A percentile compares a stretch with the other conserved stretches of the same genome.
These are phyloP conservation scores for Synanthedon formicaeformis DNA, from an alignment of 2,888 invertebrate genomes.

Conservation along the genomic window DNA sequence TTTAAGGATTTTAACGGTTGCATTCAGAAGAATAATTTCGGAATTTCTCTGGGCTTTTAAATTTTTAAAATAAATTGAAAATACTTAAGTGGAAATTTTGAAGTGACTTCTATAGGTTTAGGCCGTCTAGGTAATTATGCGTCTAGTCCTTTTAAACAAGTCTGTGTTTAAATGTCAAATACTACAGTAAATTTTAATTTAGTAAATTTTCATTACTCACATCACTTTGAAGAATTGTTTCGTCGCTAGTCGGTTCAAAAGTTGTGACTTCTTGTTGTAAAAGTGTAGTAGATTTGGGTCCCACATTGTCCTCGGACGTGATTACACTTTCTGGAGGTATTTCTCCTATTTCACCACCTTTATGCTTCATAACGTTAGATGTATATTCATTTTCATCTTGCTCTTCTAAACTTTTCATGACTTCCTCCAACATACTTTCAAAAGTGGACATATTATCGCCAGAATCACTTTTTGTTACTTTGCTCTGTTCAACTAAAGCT, in stretches of 20 bases:
- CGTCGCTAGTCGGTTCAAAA: slow-evolving; percentile 20
- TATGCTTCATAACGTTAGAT: slow-evolving; percentile 60
- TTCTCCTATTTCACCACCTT: slow-evolving; percentile 65
- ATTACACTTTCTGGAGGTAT: slow-evolving; percentile 62
- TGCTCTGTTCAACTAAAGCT: slow-evolving; percentile 58
- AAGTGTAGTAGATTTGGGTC: slow-evolving; percentile 26
- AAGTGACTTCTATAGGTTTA: too few species aligned
- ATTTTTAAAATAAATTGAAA: too few species aligned
- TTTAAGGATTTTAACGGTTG: too few species aligned
- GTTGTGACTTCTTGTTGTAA: slow-evolving; percentile 32
- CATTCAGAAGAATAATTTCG: too few species aligned
- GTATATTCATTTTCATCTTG: slow-evolving; percentile 63
- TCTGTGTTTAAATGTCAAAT: too few species aligned
- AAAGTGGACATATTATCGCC: slow-evolving; percentile 53
- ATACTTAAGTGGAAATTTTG: too few species aligned
- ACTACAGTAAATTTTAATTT: too few species aligned
- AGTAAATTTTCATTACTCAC: not conserved
- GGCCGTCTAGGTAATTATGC: too few species aligned
- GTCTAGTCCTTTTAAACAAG: too few species aligned
- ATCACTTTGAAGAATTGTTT: slow-evolving; percentile 8
- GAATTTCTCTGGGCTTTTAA: too few species aligned
- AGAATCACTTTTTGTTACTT: slow-evolving; percentile 43
- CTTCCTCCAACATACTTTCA: slow-evolving; percentile 65
- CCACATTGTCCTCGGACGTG: slow-evolving; percentile 39
- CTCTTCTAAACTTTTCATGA: slow-evolving; percentile 65